Evolutionary conservation across 2,888 invertebrate species (phyloP), one percentile per base, ranked within the genome.

Genomic region (Sipha maydis): DNA sequence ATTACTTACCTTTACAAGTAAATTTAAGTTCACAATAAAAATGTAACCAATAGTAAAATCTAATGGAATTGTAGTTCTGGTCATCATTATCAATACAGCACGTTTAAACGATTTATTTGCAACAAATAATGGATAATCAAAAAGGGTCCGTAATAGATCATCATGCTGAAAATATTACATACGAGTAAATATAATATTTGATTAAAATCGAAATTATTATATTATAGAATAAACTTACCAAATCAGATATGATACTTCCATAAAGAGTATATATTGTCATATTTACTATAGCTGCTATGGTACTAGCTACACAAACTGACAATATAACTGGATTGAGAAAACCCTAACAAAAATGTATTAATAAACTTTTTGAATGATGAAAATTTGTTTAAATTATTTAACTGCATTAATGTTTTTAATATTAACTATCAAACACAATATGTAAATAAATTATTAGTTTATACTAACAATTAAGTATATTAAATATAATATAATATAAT

Each of bases 61-160:
- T 31, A 83, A 83, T 14, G 83, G 71, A 48, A 83, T 71, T 21
- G 31, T 31, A 25, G 25, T 14, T 71, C 83, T 83, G 14, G 83
- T 7, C 83, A 83, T 83, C 48, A 83, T 71, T 48, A 54, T 83
- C 31, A 83, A 48, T 48, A 28, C 48, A 17, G 3, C 25, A 21
- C 41, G 5, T 71, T 83, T 83, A 8, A 71, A 71, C 4, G 48
- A 71, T 54, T 83, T 83, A 21, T 17, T 31, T 17, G 31, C 8
- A 25, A 21, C 7, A 8, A 71, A 31, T 31, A 34, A 71, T 17
- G 17, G 7, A 25, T 71, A 14, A 21, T 71, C 48, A 31, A 31
- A 71, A 71, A 83, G 38, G 0, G 14, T 69, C 3, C 3, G 31
- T 21, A 83, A 71, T 54, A 83, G 31, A 48, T 54, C 17, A 31